A percentile compares a stretch with the other conserved stretches of the same genome.
Conservation (phyloP, 1,140 invertebrate species). For the Halesus radiatus region DNA sequence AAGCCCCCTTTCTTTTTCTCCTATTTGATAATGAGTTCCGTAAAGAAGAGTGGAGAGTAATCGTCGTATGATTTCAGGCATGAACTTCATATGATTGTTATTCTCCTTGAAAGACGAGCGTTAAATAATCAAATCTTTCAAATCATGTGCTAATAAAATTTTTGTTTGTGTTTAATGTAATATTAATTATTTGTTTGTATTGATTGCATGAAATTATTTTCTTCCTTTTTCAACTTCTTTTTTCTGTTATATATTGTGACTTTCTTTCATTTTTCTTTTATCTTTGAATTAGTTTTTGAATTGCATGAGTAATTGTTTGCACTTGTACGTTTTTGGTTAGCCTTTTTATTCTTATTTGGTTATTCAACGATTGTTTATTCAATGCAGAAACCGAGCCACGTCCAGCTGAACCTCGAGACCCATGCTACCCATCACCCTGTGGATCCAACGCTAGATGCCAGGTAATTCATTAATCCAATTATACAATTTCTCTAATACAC, state of each 20-base stretch:
- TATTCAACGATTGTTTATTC: slow-evolving; percentile 19
- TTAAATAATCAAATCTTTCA: slow-evolving; percentile 7
- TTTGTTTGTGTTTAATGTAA: slow-evolving; percentile 38
- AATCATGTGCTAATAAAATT: slow-evolving; percentile 14
- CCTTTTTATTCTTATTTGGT: slow-evolving; percentile 2
- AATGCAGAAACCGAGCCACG: slow-evolving; percentile 61
- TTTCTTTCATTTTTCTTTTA: not conserved
- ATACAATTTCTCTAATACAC: too few species aligned
- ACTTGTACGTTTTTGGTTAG: slow-evolving; percentile 1
- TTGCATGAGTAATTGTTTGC: slow-evolving; percentile 19
- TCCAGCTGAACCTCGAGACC: slow-evolving; percentile 69
- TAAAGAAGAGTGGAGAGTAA: slow-evolving; percentile 6
- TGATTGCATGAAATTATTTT: slow-evolving; percentile 23
- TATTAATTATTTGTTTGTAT: slow-evolving; percentile 23
- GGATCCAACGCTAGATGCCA: slow-evolving; percentile 80
- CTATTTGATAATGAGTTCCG: not conserved
- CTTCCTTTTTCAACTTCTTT: slow-evolving; percentile 24
- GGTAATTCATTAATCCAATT: slow-evolving; percentile 58
- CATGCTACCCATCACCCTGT: slow-evolving; percentile 81
- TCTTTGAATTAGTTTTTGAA: slow-evolving; percentile 30
- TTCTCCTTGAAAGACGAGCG: slow-evolving; percentile 16
- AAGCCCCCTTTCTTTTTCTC: slow-evolving; percentile 58
- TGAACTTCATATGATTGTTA: slow-evolving; percentile 58
- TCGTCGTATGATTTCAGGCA: slow-evolving; percentile 48
- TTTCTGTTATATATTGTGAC: slow-evolving; percentile 21